A percentile compares a stretch with the other conserved stretches of the same genome.
Conservation (phyloP, 2,888 invertebrate genomes). For the Synanthedon vespiformis region DNA sequence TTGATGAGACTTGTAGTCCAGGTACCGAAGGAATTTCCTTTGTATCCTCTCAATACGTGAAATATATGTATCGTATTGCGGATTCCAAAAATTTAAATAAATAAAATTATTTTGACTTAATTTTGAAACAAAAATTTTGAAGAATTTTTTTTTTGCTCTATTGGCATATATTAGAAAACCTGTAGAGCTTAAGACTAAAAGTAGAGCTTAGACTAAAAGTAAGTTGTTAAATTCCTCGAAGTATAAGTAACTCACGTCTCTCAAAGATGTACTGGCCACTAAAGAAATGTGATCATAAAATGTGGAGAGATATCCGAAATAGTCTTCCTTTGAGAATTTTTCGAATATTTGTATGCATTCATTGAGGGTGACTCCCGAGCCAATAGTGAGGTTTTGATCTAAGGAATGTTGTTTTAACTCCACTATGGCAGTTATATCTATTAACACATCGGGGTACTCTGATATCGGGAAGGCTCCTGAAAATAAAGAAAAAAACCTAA, state of each 20-base stretch:
- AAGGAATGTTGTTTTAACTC: slow-evolving; percentile 60
- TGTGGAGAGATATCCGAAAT: slow-evolving; percentile 69
- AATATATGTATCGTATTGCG: no score
- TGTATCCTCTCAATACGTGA: no score
- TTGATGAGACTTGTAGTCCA: no score
- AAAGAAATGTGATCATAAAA: slow-evolving; percentile 73
- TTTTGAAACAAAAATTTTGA: no score
- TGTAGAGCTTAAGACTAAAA: no score
- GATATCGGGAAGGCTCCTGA: slow-evolving; percentile 44
- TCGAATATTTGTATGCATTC: slow-evolving; percentile 57
- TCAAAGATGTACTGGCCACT: slow-evolving; percentile 76
- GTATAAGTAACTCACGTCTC: slow-evolving; percentile 70
- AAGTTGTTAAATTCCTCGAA: background rate
- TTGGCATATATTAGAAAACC: no score
- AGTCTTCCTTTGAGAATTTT: slow-evolving; percentile 19
- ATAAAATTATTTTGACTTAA: no score
- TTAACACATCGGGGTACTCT: slow-evolving; percentile 51
- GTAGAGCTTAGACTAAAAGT: no score
- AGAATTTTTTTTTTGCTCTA: no score
- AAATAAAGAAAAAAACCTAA: no score
- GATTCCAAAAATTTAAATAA: no score
- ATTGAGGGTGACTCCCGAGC: slow-evolving; percentile 67
- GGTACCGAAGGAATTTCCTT: no score
- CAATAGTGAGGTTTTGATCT: slow-evolving; percentile 55
- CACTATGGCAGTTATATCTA: slow-evolving; percentile 71